Evolutionary conservation across 2,113 vertebrate genomes (phyloP).

Genomic region (Pongo abelii): DNA sequence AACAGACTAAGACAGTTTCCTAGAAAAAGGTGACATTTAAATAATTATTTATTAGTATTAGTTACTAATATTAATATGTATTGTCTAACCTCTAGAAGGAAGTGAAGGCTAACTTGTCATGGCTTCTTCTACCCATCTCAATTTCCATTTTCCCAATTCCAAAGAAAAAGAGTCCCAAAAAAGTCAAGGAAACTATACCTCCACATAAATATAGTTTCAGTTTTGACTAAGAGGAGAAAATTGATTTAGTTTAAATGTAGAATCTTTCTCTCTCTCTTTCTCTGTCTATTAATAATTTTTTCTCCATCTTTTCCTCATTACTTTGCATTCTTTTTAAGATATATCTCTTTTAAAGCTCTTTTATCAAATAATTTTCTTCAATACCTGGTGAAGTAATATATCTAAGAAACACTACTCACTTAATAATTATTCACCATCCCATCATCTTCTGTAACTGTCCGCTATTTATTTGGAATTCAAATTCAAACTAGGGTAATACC

Average conservation of each 20-base stretch:
- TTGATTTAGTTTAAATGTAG: neutral
- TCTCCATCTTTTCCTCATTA: neutral
- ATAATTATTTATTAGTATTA: neutral
- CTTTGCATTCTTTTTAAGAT: neutral
- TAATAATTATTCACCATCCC: neutral
- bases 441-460: neutral
- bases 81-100: neutral
- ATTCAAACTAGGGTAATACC: neutral
- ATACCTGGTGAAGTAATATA: neutral
- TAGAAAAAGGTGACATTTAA: neutral
- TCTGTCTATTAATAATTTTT: neutral
- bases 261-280: neutral
- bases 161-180: neutral
- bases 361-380: neutral
- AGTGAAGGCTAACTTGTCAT: neutral
- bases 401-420: neutral
- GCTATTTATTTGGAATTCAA: neutral
- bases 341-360: neutral
- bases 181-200: neutral
- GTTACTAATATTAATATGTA: neutral
- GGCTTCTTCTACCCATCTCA: neutral
- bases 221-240: neutral
- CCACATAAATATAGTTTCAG: neutral
- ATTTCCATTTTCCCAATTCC: neutral
- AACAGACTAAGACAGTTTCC: neutral